Evolutionary conservation across 2,113 vertebrate genomes (phyloP), one percentile per base, ranked within the genome.

Genomic region (Stigmatopora nigra): DNA sequence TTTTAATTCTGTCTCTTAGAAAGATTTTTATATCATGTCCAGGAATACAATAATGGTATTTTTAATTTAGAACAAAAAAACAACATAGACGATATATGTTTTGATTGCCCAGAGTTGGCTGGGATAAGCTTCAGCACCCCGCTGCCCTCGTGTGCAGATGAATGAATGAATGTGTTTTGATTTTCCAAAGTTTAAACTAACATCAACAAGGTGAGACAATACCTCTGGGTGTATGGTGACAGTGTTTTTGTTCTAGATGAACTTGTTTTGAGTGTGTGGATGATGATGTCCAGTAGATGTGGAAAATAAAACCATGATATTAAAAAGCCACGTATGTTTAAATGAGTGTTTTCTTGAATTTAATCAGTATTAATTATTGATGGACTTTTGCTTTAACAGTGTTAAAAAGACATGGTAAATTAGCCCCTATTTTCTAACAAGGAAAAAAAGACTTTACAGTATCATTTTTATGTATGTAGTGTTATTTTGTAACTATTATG

Each of bases 331-430:
- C 52, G 68, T 71, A 71, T 78, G 63, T 77, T 75, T 68, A 72
- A 77, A 78, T 67, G 65, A 76, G 77, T 66, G 74, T 86, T 31
- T 86, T 85, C 80, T 46, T 78, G 65, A 82, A 78, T 84, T 81
- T 84, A 85, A 72, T 86, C 83, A 85, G 84, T 86, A 88, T 90
- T 89, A 82, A 79, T 77, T 75, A 76, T 85, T 76, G 78, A 75
- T 79, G 66, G 65, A 80, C 55, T 77, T 83, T 87, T 80, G 55
- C 71, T 88, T 89, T 86, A 86, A 76, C 84, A 82, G 82, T 88
- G 81, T 89, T 88, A 87, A 76, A 67, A 75, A 78, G 76, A 78
- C 79, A 89, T 86, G 70, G 78, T 85, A 83, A 76, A 75, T 61
- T 56, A 78, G 61, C 81, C 72, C 77, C 62, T 72, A 51, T 82